Evolutionary conservation across 2,888 invertebrate species (phyloP).

Genomic region (Hymenopus coronatus): DNA sequence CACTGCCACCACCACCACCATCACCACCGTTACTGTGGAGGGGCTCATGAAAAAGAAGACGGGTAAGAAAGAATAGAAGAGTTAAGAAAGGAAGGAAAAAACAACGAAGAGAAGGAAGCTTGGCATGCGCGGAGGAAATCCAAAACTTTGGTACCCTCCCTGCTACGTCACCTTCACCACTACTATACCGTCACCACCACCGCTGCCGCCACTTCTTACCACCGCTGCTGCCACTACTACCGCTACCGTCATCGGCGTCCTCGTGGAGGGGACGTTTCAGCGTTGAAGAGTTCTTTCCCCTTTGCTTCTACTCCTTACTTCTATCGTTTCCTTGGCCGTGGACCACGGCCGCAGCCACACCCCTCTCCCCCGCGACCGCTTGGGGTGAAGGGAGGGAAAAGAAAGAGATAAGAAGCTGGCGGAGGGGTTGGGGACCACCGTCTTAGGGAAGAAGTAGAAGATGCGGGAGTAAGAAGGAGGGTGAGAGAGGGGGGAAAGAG

Average conservation of each 20-base stretch:
- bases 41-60: slow-evolving; percentile 17
- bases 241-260: slow-evolving; percentile 26
- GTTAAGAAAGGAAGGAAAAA: slow-evolving; percentile 7
- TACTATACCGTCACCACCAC: slow-evolving; percentile 25
- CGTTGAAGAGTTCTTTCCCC: neutral
- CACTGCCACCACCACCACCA: neutral
- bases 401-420: neutral
- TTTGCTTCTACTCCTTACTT: slow-evolving; percentile 15
- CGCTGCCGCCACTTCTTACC: slow-evolving; percentile 2
- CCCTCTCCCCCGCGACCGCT: slow-evolving; percentile 21
- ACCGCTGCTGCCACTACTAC: slow-evolving; percentile 21
- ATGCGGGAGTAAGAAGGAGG: neutral
- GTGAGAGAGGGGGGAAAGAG: neutral
- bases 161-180: neutral
- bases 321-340: slow-evolving; percentile 32
- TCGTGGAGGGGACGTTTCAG: neutral
- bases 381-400: neutral
- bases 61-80: neutral
- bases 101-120: neutral
- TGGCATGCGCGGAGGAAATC: slow-evolving; percentile 29
- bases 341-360: slow-evolving; percentile 26
- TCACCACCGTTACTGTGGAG: neutral
- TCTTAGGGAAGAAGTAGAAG: slow-evolving; percentile 19
- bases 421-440: neutral
- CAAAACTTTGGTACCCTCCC: neutral